phyloP scores from a whole-genome alignment of 2,113 vertebrate genomes.

The Ia io region DNA sequence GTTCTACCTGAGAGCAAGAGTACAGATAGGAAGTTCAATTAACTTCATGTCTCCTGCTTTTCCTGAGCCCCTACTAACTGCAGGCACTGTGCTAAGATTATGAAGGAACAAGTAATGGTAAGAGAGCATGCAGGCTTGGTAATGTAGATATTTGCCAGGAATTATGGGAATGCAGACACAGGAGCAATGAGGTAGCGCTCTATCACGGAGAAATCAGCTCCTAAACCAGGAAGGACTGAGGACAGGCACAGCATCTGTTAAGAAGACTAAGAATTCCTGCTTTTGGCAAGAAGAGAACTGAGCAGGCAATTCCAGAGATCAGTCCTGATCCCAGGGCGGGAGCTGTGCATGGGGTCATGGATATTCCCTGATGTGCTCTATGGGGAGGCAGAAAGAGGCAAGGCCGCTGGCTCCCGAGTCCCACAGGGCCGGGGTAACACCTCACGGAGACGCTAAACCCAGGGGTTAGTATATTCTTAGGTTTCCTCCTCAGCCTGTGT shows the following conservation, averaged over 20 bases:
- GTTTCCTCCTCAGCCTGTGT: not conserved
- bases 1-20: not conserved
- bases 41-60: not conserved
- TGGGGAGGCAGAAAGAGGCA: too few relatives aligned
- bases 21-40: not conserved
- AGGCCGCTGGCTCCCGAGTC: not conserved
- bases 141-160: too few relatives aligned
- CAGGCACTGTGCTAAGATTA: not conserved
- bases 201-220: not conserved
- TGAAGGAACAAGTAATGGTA: not conserved
- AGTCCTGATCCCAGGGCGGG: rapidly evolving
- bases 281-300: not conserved
- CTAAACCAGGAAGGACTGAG: not conserved
- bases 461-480: not conserved
- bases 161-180: rapidly evolving
- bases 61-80: not conserved
- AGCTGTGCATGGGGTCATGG: rapidly evolving
- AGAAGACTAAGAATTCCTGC: not conserved
- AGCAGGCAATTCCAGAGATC: not conserved
- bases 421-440: not conserved
- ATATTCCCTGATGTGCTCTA: rapidly evolving
- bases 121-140: too few relatives aligned
- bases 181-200: not conserved
- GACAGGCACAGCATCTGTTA: not conserved
- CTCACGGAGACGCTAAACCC: not conserved